These are phyloP conservation scores for Scatophagus argus DNA, from an alignment of 2,113 vertebrate genomes.

Conservation along the genomic window DNA sequence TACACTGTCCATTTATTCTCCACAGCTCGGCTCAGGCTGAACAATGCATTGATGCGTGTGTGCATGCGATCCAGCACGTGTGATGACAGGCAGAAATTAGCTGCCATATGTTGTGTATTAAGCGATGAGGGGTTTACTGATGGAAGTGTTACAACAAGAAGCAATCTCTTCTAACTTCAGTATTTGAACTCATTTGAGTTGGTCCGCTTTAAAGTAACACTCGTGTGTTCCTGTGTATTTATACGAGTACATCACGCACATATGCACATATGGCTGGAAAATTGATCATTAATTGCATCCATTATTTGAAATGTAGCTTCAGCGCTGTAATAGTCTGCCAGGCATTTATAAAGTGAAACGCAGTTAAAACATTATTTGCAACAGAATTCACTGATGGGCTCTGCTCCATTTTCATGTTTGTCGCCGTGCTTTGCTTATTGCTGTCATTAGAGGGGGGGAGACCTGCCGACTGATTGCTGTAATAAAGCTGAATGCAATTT, in stretches of 20 bases:
- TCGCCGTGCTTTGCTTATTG: neutral
- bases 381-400: constrained; percentile 11
- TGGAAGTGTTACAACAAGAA: neutral
- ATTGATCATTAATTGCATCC: neutral
- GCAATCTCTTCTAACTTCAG: neutral
- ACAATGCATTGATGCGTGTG: neutral
- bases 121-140: neutral
- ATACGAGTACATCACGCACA: neutral
- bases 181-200: neutral
- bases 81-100: neutral
- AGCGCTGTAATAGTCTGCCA: neutral
- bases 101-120: neutral
- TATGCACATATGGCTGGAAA: neutral
- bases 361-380: constrained; percentile 11
- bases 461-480: constrained; percentile 15
- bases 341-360: neutral
- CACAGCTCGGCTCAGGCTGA: neutral
- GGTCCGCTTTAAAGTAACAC: neutral
- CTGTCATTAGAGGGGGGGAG: constrained; percentile 10
- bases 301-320: constrained; percentile 8
- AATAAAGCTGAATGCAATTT: constrained; percentile 29
- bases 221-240: neutral
- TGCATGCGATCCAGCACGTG: neutral
- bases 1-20: neutral
- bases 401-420: constrained; percentile 3